Percentiles rank a stretch among this genome's conserved stretches.
Conservation (phyloP, 2,113 vertebrate genomes). For the Tachuris rubrigastra region DNA sequence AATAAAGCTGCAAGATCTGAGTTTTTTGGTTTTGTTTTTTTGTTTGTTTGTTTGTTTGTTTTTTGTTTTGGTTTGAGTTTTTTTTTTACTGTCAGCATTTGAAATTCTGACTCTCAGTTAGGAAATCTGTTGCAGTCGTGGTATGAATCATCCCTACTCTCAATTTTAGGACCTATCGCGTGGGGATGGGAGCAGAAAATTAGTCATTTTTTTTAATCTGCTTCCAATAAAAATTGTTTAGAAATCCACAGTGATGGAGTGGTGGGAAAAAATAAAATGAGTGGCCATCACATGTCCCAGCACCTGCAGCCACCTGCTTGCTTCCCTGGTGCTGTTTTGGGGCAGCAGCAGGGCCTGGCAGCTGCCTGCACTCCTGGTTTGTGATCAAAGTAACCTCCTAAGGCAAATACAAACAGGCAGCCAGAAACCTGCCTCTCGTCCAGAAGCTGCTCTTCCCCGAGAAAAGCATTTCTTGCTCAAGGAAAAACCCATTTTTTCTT, state of each 20-base stretch:
- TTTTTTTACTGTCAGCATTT: background rate
- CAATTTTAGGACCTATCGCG: background rate
- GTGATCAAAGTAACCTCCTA: background rate
- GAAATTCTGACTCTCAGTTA: background rate
- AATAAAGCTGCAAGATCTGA: background rate
- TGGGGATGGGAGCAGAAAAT: constrained; percentile 6
- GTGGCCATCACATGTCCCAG: fast-evolving
- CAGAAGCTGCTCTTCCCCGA: background rate
- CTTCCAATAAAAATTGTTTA: background rate
- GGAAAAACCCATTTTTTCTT: background rate
- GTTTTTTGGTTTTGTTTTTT: too few relatives aligned
- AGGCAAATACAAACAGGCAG: background rate
- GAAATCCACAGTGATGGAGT: background rate
- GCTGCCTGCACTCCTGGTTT: background rate
- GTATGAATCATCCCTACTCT: constrained; percentile 14
- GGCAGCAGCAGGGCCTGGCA: background rate
- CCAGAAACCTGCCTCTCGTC: background rate
- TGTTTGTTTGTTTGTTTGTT: too few relatives aligned
- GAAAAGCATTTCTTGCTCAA: background rate
- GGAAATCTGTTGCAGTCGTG: background rate
- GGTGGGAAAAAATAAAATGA: background rate
- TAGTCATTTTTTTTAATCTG: background rate
- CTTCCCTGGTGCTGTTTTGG: background rate
- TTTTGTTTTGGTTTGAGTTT: too few relatives aligned
- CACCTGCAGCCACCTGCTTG: background rate